Evolutionary conservation across 2,113 vertebrate species (phyloP), one percentile per base, ranked within the genome.

Genomic region (Morone chrysops): DNA sequence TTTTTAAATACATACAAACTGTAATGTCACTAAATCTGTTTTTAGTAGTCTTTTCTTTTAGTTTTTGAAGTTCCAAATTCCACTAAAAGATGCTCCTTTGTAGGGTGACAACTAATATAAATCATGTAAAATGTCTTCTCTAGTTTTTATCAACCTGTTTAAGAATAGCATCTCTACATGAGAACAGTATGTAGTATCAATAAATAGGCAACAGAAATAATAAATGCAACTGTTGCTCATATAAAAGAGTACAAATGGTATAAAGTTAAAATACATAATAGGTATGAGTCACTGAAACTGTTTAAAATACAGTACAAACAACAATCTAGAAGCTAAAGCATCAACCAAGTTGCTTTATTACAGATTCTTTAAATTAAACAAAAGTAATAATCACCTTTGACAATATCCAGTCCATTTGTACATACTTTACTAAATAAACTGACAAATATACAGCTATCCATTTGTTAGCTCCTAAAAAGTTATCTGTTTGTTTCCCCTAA

Each of bases 401-500:
- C n/a, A 20, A 56, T 5, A 41, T 6, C 12, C 40, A 17, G 4
- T 4, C 31, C 10, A 61, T 18, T 25, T 63, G 50, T 47, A 38
- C 12, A 47, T n/a, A 56, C 10, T 70, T 11, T 17, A 4, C 6
- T 36, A 40, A 31, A 63, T 22, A 40, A 9, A 20, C 1, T 63
- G 14, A 36, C 25, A 62, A 75, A 25, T 38, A 25, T 2, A 43
- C 59, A 75, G n/a, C 17, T 31, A 17, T 63, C 11, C 0, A 4
- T 43, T 20, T 70, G 65, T 69, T 47, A 13, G 11, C 50, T 43
- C 8, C 2, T 16, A 0, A 61, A 67, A 53, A 56, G 31, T 17
- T 54, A n/a, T 59, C 53, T 48, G 68, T 38, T 67, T 2, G 2
- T 60, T 79, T 70, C 60, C 63, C 56, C 66, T 68, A 82, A 81